Evolutionary conservation across 2,113 vertebrate genomes (phyloP).

Genomic region (Triplophysa tibetana): DNA sequence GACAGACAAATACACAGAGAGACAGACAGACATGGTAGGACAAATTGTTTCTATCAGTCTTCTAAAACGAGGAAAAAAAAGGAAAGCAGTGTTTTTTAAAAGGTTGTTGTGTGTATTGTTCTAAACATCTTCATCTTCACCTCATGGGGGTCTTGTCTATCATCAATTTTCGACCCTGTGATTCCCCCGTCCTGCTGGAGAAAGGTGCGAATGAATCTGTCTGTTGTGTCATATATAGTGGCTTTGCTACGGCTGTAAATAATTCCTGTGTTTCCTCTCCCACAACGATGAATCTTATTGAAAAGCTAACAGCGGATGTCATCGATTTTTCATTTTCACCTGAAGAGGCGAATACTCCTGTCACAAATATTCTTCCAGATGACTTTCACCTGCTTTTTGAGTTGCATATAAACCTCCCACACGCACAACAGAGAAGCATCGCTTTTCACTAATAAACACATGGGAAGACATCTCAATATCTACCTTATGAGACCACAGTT

Average conservation of each 20-base stretch:
- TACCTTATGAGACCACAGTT: no score
- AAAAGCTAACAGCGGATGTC: background rate
- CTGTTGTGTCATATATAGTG: slow-evolving; percentile 3
- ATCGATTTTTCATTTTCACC: background rate
- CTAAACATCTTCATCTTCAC: background rate
- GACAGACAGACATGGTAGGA: no score
- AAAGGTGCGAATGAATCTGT: slow-evolving; percentile 8
- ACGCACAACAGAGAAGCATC: no score
- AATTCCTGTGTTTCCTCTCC: slow-evolving; percentile 8
- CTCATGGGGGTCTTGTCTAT: slow-evolving; percentile 10
- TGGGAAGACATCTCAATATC: no score
- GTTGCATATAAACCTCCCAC: background rate
- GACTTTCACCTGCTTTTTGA: background rate
- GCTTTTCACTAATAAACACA: no score
- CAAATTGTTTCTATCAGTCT: no score
- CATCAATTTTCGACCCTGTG: slow-evolving; percentile 18
- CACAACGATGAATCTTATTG: background rate
- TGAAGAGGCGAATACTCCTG: background rate
- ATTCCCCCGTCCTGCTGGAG: slow-evolving; percentile 9
- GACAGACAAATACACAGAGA: no score
- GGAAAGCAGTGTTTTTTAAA: background rate
- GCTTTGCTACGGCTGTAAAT: background rate
- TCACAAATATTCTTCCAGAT: background rate
- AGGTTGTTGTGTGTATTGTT: slow-evolving; percentile 6
- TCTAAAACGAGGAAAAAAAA: no score